Percentiles rank a stretch among this genome's conserved stretches.
Conservation (phyloP, 2,797 vertebrate species). For the Garrulus glandarius region DNA sequence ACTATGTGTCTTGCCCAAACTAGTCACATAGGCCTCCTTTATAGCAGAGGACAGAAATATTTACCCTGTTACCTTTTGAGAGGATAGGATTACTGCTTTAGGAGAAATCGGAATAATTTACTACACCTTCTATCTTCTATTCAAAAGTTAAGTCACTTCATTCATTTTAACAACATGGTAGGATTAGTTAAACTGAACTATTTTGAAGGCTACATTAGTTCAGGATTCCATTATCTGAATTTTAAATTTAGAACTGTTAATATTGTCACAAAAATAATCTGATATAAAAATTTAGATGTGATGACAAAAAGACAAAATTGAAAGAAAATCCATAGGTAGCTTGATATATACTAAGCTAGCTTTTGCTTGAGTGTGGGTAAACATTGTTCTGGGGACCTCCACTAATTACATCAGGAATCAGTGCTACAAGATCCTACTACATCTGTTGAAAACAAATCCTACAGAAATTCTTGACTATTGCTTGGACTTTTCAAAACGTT, state of each 20-base stretch:
- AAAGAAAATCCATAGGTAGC: neutral
- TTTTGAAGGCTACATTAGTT: neutral
- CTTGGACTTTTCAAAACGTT: conserved; percentile 26
- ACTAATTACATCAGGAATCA: neutral
- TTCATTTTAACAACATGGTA: neutral
- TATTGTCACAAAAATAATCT: neutral
- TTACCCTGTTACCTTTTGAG: neutral
- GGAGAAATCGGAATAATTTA: neutral
- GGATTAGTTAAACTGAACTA: neutral
- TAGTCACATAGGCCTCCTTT: neutral
- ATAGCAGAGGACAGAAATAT: neutral
- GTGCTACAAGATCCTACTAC: neutral
- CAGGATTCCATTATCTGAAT: neutral
- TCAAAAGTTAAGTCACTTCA: neutral
- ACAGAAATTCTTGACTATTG: conserved; percentile 11
- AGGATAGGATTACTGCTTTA: neutral
- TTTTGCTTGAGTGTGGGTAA: neutral
- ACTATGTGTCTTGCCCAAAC: neutral
- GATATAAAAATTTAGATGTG: neutral
- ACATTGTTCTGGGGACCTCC: neutral
- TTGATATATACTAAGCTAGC: neutral
- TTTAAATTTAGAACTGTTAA: neutral
- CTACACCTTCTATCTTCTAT: neutral
- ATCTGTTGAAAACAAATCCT: neutral
- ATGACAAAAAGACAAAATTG: neutral